Conservation (phyloP, 2,113 vertebrate species). For the Alethe castanea region DNA sequence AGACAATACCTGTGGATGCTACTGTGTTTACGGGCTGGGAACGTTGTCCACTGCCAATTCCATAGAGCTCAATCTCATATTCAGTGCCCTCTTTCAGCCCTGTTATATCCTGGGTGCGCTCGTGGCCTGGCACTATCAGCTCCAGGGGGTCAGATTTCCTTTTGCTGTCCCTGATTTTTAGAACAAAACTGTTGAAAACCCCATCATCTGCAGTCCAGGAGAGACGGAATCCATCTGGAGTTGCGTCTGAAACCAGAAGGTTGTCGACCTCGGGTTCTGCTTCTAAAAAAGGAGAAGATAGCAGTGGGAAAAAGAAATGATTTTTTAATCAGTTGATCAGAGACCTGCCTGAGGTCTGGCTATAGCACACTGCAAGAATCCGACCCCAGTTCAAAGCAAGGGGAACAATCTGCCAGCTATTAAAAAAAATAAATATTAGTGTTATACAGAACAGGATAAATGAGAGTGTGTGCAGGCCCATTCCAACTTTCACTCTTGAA, state of each 20-base stretch:
- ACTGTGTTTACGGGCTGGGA: slow-evolving; percentile 81
- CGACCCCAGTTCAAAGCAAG: slow-evolving; percentile 45
- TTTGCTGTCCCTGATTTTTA: slow-evolving; percentile 83
- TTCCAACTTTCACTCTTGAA: slow-evolving; percentile 50
- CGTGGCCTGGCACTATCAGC: slow-evolving; percentile 79
- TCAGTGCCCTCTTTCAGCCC: slow-evolving; percentile 85
- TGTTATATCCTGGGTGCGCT: slow-evolving; percentile 78
- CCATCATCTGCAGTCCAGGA: slow-evolving; percentile 90
- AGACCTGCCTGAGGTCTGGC: slow-evolving; percentile 12
- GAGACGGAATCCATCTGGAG: slow-evolving; percentile 83
- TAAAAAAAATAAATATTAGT: not conserved
- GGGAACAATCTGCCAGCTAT: slow-evolving; percentile 54
- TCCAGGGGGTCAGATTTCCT: slow-evolving; percentile 77
- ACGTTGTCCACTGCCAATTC: slow-evolving; percentile 80
- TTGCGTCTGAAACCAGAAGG: slow-evolving; percentile 83
- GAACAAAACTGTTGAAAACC: slow-evolving; percentile 88
- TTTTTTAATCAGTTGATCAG: not conserved
- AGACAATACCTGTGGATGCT: slow-evolving; percentile 89
- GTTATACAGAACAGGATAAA: not conserved
- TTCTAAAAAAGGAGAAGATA: slow-evolving; percentile 77
- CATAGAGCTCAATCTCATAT: slow-evolving; percentile 88
- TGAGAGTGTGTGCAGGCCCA: not conserved
- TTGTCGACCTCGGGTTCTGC: slow-evolving; percentile 88
- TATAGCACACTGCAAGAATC: slow-evolving; percentile 23
- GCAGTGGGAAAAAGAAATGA: slow-evolving; percentile 38